Evolutionary conservation across 2,888 invertebrate species (phyloP).

Genomic region (Limnephilus marmoratus): DNA sequence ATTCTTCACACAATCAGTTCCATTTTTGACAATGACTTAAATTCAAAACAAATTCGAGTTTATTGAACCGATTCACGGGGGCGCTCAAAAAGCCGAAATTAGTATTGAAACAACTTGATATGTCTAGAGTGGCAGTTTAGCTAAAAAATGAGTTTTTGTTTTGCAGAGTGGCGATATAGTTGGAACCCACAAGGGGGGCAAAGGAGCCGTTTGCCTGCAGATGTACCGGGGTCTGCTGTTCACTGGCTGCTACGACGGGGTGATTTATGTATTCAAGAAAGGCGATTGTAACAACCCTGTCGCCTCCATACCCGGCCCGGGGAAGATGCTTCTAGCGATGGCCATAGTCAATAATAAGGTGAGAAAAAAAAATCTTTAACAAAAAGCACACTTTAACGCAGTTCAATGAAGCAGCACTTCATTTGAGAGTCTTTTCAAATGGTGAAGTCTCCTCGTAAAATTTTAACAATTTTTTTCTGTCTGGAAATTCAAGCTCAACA

Average conservation of each 20-base stretch:
- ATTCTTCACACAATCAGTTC: no score
- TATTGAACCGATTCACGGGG: no score
- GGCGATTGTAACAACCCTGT: conserved; percentile 75
- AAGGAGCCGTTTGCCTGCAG: conserved; percentile 85
- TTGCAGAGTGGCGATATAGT: conserved; percentile 81
- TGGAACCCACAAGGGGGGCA: conserved; percentile 80
- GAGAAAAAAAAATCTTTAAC: background rate
- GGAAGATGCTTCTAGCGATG: conserved; percentile 84
- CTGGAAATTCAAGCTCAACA: background rate
- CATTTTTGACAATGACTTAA: no score
- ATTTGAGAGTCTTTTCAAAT: background rate
- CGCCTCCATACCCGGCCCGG: conserved; percentile 82
- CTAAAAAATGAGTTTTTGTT: conserved; percentile 33
- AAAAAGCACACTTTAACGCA: background rate
- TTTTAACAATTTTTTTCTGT: background rate
- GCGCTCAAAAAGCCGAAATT: no score
- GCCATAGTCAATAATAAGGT: conserved; percentile 81
- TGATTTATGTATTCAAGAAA: conserved; percentile 83
- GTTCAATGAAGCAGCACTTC: no score
- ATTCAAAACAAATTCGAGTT: no score
- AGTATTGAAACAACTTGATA: no score
- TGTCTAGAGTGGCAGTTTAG: no score
- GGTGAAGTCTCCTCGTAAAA: background rate
- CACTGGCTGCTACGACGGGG: conserved; percentile 88
- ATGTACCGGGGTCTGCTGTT: conserved; percentile 80